Conservation (phyloP, 1,140 invertebrate genomes). For the Aplysia californica region DNA sequence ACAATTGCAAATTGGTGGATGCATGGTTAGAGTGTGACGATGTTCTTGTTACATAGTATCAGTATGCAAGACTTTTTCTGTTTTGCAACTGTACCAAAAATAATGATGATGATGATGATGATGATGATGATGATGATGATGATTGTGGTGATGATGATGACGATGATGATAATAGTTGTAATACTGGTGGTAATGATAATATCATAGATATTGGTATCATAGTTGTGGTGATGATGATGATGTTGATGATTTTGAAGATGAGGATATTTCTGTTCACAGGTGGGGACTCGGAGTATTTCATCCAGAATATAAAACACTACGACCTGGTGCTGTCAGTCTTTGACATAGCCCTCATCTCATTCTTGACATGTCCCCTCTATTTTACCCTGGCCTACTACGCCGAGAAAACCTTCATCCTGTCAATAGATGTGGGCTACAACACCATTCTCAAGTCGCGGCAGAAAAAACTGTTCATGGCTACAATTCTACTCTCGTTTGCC, state of each 20-base stretch:
- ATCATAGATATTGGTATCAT: background rate
- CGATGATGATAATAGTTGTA: background rate
- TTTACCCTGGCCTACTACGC: slow-evolving; percentile 35
- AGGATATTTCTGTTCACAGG: slow-evolving; percentile 46
- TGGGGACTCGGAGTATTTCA: slow-evolving; percentile 58
- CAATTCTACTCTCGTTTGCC: slow-evolving; percentile 36
- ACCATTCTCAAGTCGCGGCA: slow-evolving; percentile 13
- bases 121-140: background rate
- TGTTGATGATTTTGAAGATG: too few species aligned
- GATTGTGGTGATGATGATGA: background rate
- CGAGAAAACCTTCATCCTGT: slow-evolving; percentile 43
- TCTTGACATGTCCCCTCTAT: slow-evolving; percentile 45
- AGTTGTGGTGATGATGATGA: too few species aligned
- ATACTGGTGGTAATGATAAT: background rate
- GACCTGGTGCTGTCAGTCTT: slow-evolving; percentile 58
- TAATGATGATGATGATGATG: background rate
- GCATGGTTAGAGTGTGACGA: too few species aligned
- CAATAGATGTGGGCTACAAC: slow-evolving; percentile 45
- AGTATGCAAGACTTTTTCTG: too few species aligned
- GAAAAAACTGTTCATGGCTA: slow-evolving; percentile 32
- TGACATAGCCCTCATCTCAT: slow-evolving; percentile 54
- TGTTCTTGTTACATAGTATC: too few species aligned
- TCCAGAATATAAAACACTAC: slow-evolving; percentile 56
- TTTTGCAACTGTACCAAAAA: too few species aligned
- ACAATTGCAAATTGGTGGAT: too few species aligned